Base-by-base conservation (phyloP, 2,113 vertebrate species). In the Felis chaus region DNA sequence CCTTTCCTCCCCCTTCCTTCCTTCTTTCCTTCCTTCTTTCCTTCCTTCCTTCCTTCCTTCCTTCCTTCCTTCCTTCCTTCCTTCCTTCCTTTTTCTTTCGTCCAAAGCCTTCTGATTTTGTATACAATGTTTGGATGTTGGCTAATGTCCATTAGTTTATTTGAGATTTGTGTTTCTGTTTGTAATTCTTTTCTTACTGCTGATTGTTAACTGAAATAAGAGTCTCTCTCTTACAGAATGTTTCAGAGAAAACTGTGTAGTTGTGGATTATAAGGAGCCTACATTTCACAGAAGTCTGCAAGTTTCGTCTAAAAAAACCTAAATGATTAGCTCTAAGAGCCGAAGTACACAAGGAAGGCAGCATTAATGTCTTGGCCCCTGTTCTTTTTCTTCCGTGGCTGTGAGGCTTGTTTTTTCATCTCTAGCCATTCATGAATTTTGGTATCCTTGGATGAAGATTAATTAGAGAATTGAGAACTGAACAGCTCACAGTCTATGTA, bases 201-300 rank as follows among this genome's bases (percentile, higher is more conserved):
- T 79, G 73, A 91, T n/a, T 45, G 41, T 78, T 82, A 84, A 74
- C n/a, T 82, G 95, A 86, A 53, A 39, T 82, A 89, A 61, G n/a
- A 86, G 50, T 10, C 14, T 92, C 31, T 82, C 5, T 65, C 21
- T 91, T 53, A 86, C 23, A 55, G 39, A 93, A 25, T 81, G 65
- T 57, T 73, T 91, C 76, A 82, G 21, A 25, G 76, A 93, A 76
- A 88, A 89, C 13, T 69, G 12, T 55, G 14, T 73, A 71, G 9
- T 69, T 96, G 21, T 69, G 14, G 87, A 53, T 50, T 96, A 14
- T 16, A 71, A 61, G 57, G 9, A 78, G 61, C 63, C 27, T 73
- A 2, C 18, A 25, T 88, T 87, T 95, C 53, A 45, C 4, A 55
- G 12, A 63, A 48, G 7, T 25, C 27, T 83, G 25, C 11, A 27